A percentile compares a stretch with the other conserved stretches of the same genome.
Conservation (phyloP, 2,888 invertebrate genomes). For the Mermis nigrescens region DNA sequence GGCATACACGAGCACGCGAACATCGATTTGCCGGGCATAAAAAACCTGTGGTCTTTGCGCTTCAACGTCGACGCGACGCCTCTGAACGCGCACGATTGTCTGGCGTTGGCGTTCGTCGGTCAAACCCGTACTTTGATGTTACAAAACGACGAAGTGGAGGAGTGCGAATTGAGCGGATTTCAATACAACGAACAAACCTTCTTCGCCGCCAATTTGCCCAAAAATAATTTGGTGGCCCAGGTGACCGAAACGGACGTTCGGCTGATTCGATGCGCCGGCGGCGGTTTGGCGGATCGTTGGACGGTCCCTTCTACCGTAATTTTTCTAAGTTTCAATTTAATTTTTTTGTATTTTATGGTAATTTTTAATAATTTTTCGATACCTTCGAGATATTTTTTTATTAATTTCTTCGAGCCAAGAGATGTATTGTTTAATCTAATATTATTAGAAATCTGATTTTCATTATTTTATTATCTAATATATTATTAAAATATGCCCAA, state of each 20-base stretch:
- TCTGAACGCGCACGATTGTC: slow-evolving; percentile 70
- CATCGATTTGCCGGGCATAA: slow-evolving; percentile 86
- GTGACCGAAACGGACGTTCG: slow-evolving; percentile 54
- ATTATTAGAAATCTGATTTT: too few species aligned
- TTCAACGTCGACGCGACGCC: slow-evolving; percentile 21
- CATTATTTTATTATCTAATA: too few species aligned
- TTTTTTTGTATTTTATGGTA: background rate
- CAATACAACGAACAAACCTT: slow-evolving; percentile 78
- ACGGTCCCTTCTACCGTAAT: background rate
- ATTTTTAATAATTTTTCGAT: too few species aligned
- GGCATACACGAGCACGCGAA: slow-evolving; percentile 72
- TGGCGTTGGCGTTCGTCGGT: slow-evolving; percentile 86
- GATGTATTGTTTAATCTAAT: too few species aligned
- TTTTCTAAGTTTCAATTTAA: too few species aligned
- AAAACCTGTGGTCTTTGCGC: slow-evolving; percentile 80
- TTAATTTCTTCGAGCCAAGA: too few species aligned
- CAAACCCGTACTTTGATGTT: slow-evolving; percentile 58
- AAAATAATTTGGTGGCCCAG: slow-evolving; percentile 54
- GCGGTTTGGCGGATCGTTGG: background rate
- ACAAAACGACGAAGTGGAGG: slow-evolving; percentile 89
- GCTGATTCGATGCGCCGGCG: slow-evolving; percentile 44
- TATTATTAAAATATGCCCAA: too few species aligned
- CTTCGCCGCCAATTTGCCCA: slow-evolving; percentile 69
- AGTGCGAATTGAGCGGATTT: slow-evolving; percentile 79
- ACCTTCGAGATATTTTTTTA: too few species aligned